phyloP scores from a whole-genome alignment of 2,113 vertebrate genomes.

The Mirounga angustirostris region DNA sequence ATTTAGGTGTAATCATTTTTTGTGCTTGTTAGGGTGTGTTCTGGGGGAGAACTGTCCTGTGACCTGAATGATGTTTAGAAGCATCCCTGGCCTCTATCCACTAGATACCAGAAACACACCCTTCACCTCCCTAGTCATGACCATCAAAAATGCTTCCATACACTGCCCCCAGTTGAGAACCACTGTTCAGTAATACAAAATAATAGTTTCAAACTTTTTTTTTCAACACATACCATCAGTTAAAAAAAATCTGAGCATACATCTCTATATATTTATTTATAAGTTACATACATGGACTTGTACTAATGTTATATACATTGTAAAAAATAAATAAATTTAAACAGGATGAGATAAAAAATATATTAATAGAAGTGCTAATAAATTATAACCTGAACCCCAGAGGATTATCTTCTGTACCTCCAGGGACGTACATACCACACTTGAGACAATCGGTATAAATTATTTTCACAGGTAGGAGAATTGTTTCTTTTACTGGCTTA shows the following conservation, averaged over 20 bases:
- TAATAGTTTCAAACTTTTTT: neutral
- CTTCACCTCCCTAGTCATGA: neutral
- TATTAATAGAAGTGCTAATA: neutral
- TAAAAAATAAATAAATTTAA: constrained; percentile 41
- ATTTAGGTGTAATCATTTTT: neutral
- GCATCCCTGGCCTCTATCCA: neutral
- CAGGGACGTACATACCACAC: neutral
- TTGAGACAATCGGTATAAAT: neutral
- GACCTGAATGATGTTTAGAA: neutral
- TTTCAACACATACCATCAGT: neutral
- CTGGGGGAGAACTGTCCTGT: neutral
- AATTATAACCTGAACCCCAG: neutral
- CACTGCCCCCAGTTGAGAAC: neutral
- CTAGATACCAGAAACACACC: neutral
- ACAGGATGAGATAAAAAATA: neutral
- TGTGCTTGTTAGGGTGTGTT: neutral
- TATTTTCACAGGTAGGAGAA: neutral
- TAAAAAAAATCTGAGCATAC: neutral
- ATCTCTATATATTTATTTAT: neutral
- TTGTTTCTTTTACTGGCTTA: neutral
- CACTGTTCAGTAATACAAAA: neutral
- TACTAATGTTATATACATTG: neutral
- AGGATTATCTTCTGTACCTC: neutral
- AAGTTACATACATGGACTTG: neutral
- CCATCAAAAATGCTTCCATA: constrained; percentile 2